Percentiles rank a stretch among this genome's conserved stretches.
phyloP scores from a whole-genome alignment of 2,888 invertebrate genomes.

The Baccha elongata region DNA sequence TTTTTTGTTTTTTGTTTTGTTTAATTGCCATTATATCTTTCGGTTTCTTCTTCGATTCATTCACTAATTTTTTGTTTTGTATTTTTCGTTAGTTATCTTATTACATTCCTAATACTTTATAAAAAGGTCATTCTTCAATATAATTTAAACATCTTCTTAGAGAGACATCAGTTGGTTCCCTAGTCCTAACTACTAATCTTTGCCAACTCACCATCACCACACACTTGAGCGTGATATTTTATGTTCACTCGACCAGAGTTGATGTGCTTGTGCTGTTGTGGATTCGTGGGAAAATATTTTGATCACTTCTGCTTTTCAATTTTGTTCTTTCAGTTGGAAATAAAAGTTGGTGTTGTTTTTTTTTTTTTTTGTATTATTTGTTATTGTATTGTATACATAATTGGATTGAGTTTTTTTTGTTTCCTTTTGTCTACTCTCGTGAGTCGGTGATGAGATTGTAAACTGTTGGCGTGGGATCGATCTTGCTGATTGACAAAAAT shows the following conservation, averaged over 20 bases:
- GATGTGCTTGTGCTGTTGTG: constrained; percentile 12
- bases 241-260: constrained; percentile 51
- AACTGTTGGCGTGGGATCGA: constrained; percentile 57
- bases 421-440: constrained; percentile 9
- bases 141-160: constrained; percentile 49
- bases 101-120: constrained; percentile 41
- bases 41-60: constrained; percentile 11
- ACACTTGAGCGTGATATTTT: background rate
- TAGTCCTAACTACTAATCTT: constrained; percentile 34
- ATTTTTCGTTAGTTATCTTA: constrained; percentile 46
- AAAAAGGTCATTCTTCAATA: constrained; percentile 54
- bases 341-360: constrained; percentile 17
- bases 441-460: constrained; percentile 12
- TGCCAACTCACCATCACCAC: constrained; percentile 1
- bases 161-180: constrained; percentile 32
- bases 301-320: constrained; percentile 44
- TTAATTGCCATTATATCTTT: background rate
- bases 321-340: constrained; percentile 28
- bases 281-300: constrained; percentile 62
- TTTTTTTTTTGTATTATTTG: background rate
- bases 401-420: constrained; percentile 17
- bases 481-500: constrained; percentile 49
- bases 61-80: constrained; percentile 32
- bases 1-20: too few relatives aligned
- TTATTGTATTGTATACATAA: constrained; percentile 23